Evolutionary conservation across 2,888 invertebrate species (phyloP).

Genomic region (Drosophila leonis): DNA sequence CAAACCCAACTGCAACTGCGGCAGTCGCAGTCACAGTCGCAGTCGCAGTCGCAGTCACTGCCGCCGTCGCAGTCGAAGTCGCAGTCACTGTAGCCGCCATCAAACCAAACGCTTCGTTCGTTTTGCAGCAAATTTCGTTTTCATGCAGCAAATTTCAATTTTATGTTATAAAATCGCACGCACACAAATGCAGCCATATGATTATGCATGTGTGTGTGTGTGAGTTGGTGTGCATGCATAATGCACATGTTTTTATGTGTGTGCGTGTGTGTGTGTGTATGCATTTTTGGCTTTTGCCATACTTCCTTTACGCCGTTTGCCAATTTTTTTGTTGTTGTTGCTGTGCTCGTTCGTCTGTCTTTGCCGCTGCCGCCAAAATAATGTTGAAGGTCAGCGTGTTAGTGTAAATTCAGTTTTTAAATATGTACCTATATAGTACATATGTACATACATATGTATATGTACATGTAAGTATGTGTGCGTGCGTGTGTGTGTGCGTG

Average conservation of each 20-base stretch:
- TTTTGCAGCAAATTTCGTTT: slow-evolving; percentile 79
- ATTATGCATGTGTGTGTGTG: slow-evolving; percentile 14
- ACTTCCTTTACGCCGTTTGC: slow-evolving; percentile 61
- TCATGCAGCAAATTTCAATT: slow-evolving; percentile 80
- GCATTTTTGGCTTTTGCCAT: slow-evolving; percentile 62
- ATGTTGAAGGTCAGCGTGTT: slow-evolving; percentile 81
- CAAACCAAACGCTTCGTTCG: slow-evolving; percentile 47
- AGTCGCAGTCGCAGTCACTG: not conserved
- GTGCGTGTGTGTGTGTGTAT: slow-evolving; percentile 7
- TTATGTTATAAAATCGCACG: slow-evolving; percentile 72
- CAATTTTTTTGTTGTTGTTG: slow-evolving; percentile 30
- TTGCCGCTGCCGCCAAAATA: slow-evolving; percentile 49
- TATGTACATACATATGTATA: not conserved
- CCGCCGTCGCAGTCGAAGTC: slow-evolving; percentile 12
- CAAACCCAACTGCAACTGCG: slow-evolving; percentile 44
- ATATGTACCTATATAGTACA: not conserved
- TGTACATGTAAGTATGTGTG: not conserved
- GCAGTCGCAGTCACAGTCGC: not conserved
- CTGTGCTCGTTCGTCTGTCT: slow-evolving; percentile 4
- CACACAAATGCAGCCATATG: slow-evolving; percentile 32
- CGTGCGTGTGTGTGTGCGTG: not conserved
- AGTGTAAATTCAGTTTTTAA: slow-evolving; percentile 57
- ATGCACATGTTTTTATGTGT: slow-evolving; percentile 38
- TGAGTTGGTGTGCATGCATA: slow-evolving; percentile 24
- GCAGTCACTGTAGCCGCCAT: slow-evolving; percentile 6